A percentile compares a stretch with the other conserved stretches of the same genome.
Evolutionary conservation across 2,113 vertebrate species (phyloP).

Genomic region (Porphyrio hochstetteri): DNA sequence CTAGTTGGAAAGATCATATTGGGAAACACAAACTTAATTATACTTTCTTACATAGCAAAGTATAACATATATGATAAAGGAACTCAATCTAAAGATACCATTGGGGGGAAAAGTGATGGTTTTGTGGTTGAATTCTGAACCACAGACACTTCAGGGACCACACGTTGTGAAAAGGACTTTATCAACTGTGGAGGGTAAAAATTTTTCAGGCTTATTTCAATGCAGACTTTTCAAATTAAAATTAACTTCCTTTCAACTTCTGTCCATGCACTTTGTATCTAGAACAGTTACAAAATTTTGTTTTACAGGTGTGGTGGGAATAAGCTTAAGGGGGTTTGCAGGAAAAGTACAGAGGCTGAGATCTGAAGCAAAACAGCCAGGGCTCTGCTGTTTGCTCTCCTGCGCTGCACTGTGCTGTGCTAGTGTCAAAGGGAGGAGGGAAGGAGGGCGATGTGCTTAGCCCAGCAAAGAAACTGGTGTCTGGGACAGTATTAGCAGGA

Average conservation of each 20-base stretch:
- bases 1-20: background rate
- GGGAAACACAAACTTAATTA: background rate
- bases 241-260: background rate
- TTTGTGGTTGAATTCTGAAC: background rate
- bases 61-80: background rate
- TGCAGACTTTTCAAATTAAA: background rate
- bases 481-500: background rate
- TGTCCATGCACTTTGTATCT: background rate
- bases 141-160: too few relatives aligned
- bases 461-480: rapidly evolving
- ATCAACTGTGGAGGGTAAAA: background rate
- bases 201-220: background rate
- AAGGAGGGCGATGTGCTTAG: rapidly evolving
- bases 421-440: background rate
- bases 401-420: rapidly evolving
- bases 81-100: background rate
- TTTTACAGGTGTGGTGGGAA: background rate
- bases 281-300: background rate
- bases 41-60: background rate
- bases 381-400: background rate
- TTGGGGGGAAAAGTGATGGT: rapidly evolving
- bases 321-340: background rate
- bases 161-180: background rate
- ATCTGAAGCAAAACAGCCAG: background rate
- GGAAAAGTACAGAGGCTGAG: background rate